These are phyloP conservation scores for Rana temporaria DNA, from an alignment of 2,113 vertebrate genomes.

Conservation along the genomic window DNA sequence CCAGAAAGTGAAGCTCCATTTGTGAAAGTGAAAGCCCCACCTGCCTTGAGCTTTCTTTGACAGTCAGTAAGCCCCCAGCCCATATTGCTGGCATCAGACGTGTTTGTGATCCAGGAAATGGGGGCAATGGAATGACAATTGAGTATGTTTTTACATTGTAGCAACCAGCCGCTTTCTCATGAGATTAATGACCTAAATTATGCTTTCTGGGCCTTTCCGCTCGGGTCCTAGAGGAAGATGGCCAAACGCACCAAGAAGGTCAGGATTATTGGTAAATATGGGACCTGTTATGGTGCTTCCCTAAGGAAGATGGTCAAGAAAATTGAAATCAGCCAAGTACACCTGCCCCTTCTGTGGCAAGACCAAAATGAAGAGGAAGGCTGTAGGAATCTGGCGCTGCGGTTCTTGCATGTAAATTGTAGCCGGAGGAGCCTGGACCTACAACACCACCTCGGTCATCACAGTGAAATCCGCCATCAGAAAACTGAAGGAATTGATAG, in stretches of 20 bases:
- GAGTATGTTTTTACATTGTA: no score
- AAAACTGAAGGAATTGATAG: constrained; percentile 97
- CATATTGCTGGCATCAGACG: no score
- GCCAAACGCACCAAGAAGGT: constrained; percentile 99
- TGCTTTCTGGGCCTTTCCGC: no score
- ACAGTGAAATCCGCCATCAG: constrained; percentile 98
- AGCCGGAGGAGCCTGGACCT: constrained; percentile 97
- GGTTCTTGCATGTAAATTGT: constrained; percentile 98
- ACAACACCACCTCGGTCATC: constrained; percentile 98
- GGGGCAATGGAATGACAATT: no score
- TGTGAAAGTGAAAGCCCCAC: no score
- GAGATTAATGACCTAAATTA: no score
- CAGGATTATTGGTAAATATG: constrained; percentile 98
- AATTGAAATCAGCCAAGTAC: constrained; percentile 98
- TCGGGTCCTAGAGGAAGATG: no score
- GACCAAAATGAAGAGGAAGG: constrained; percentile 99
- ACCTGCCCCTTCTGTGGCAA: constrained; percentile 99
- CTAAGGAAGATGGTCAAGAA: constrained; percentile 99
- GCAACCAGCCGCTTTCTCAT: no score
- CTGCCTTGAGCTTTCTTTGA: no score
- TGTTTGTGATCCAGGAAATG: no score
- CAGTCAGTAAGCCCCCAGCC: no score
- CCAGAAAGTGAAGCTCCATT: no score
- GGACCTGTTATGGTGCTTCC: constrained; percentile 95
- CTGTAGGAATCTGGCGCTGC: constrained; percentile 98